Base-by-base conservation (phyloP, 2,113 vertebrate genomes). In the Peromyscus leucopus region DNA sequence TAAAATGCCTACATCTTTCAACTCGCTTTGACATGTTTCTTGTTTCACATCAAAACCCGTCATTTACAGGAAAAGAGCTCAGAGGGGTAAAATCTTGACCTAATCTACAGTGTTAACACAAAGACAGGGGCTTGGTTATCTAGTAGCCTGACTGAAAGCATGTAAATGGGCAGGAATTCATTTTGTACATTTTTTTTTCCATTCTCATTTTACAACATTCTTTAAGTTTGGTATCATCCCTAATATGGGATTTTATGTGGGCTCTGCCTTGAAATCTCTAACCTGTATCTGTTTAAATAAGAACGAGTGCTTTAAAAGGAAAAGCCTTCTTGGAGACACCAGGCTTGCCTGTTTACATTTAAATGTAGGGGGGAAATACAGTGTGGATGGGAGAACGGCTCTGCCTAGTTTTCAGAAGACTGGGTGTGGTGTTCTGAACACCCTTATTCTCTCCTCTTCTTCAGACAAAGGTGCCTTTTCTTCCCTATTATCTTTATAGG, bases 21-120 rank as follows among this genome's bases (percentile, higher is more conserved):
- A 99, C 99, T 99, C 98, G 98, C 99, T 99, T 99, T 99, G 99
- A 99, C 99, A 99, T 99, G 99, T 99, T 99, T 99, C 99, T 99
- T 99, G 99, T 99, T 99, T 99, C 99, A 99, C 99, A 99, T 99
- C 99, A 99, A 99, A 99, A 99, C 99, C 99, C 99, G 99, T 99
- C 99, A 99, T 99, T 99, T 99, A 99, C 99, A 99, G 99, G 99
- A 99, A 99, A 99, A 99, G 99, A 99, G 99, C 99, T 99, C 99
- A 99, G 99, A 99, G 99, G 99, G 99, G 99, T 99, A 99, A 99
- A 99, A 99, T 99, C 99, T 99, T 99, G 99, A 99, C 99, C 99
- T 99, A 99, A 99, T 99, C 99, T 99, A 99, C 99, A 99, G 99
- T 99, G 99, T 99, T 99, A 99, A 99, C 99, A 99, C 99, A 99